Base-by-base conservation (phyloP, 1,140 invertebrate genomes). In the Antheraea mylitta region DNA sequence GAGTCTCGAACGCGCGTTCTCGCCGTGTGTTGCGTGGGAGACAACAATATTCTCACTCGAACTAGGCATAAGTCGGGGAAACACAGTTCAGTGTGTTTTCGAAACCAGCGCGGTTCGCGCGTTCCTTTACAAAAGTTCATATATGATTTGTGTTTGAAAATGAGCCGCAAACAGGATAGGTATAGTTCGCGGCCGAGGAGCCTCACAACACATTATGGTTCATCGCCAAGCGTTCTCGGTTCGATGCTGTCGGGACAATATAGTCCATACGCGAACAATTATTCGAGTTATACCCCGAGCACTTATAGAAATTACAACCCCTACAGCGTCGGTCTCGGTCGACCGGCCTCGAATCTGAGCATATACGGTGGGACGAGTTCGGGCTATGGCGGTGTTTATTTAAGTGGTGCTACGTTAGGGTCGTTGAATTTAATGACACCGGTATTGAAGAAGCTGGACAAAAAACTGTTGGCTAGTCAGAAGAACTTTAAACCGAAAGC, bases 341-440 rank as follows among this genome's bases (percentile, higher is more conserved):
- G 88, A 22, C 74, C 87, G 4, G 85, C 86, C 19, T 76, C 75
- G 0, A 89, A 85, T 68, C 72, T 87, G 45, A 84, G 87, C 38
- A 94, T 94, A 7, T 95, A 95, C 67, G 94, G 95, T 7, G 94
- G 94, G 19, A 95, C 94, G 0, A 81, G 93, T 65, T 95, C 94
- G 0, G 94, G 94, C 22, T 95, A 95, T 73, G 94, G 94, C 13
- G 93, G 93, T 10, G 81, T 95, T 4, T 94, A 93, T 53, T 76
- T 95, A 64, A 93, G 94, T 48, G 86, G 93, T 71, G 81, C 88
- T 18, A 81, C 85, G 6, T 82, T 93, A 61, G 82, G 87, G 53
- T 93, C 93, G 0, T 85, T 94, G 13, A 94, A 93, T 80, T 80
- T 94, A 22, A 90, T 93, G 72, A 91, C 87, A 59, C 91, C 93